Evolutionary conservation across 1,140 invertebrate genomes (phyloP).

Genomic region (Reticulitermes speratus): DNA sequence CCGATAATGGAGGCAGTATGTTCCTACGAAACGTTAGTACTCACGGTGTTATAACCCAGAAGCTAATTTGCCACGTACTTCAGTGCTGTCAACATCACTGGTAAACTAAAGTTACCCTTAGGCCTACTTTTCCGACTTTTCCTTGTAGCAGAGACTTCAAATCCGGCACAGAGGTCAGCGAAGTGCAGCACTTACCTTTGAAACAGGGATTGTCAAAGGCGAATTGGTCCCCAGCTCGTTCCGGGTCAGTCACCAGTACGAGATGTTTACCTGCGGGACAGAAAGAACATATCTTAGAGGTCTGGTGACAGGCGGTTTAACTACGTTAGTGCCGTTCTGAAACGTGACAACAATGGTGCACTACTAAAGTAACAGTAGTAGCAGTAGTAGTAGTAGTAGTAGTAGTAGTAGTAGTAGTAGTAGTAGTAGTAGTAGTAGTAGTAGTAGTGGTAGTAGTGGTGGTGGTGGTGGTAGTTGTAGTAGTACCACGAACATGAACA

Average conservation of each 20-base stretch:
- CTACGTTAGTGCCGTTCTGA: neutral
- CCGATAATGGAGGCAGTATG: no score
- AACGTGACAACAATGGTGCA: neutral
- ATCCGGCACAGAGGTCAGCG: no score
- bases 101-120: no score
- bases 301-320: neutral
- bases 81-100: no score
- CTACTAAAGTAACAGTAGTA: neutral
- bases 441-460: neutral
- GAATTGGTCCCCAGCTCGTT: conserved; percentile 68
- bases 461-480: no score
- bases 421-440: no score
- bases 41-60: no score
- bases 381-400: neutral
- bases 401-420: neutral
- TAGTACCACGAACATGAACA: no score
- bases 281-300: conserved; percentile 36
- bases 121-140: no score
- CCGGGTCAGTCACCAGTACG: conserved; percentile 68
- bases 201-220: conserved; percentile 81
- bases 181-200: conserved; percentile 51
- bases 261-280: conserved; percentile 65
- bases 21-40: no score
- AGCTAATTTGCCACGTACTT: no score
- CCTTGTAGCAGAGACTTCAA: no score